Conservation (phyloP, 2,113 vertebrate genomes). For the Aptenodytes patagonicus region DNA sequence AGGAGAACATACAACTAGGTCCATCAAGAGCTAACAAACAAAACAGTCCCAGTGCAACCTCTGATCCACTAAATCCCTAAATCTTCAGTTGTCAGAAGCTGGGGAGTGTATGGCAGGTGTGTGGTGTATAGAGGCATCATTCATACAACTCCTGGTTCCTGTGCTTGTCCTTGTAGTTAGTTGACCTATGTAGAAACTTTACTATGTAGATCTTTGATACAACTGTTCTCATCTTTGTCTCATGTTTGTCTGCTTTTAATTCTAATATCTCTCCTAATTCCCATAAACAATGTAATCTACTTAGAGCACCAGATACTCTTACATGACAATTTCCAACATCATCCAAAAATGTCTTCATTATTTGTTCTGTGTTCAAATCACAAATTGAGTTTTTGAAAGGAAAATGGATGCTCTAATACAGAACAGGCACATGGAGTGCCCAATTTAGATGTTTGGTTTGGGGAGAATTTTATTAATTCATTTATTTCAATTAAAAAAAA, state of each 20-base stretch:
- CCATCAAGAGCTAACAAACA: not conserved
- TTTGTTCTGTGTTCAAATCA: not conserved
- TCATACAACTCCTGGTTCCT: not conserved
- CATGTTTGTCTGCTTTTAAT: not conserved
- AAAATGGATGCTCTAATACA: not conserved
- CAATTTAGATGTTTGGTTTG: not conserved
- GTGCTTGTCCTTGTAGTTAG: not conserved
- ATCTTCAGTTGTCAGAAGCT: not conserved
- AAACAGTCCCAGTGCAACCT: not conserved
- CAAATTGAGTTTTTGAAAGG: not conserved
- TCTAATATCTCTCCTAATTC: not conserved
- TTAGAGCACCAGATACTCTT: not conserved
- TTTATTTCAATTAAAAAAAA: not conserved
- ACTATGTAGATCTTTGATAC: not conserved
- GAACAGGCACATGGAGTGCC: not conserved
- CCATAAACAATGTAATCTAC: not conserved
- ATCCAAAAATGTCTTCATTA: not conserved
- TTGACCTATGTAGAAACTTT: not conserved
- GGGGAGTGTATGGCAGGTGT: not conserved
- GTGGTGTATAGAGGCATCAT: not conserved
- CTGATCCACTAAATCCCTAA: not conserved
- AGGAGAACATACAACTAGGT: not conserved
- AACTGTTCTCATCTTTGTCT: not conserved
- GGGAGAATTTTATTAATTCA: not conserved
- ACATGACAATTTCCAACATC: not conserved